These are phyloP conservation scores for Melanotaenia maccullochi DNA, from an alignment of 2,797 vertebrate species.

Conservation along the genomic window DNA sequence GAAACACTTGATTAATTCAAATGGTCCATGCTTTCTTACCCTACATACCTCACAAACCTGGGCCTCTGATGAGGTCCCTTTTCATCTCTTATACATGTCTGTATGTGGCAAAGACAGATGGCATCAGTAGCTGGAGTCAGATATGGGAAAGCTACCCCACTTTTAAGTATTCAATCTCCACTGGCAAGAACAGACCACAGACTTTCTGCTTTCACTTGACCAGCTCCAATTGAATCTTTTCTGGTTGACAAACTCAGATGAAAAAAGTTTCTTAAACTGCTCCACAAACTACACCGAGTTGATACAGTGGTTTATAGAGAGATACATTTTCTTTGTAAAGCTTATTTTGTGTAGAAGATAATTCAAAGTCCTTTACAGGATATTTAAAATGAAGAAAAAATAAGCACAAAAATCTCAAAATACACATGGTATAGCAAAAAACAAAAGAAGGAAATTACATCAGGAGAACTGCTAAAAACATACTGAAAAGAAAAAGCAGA, in stretches of 20 bases:
- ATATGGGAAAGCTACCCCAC: background rate
- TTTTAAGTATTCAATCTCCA: background rate
- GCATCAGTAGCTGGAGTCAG: background rate
- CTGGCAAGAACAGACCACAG: background rate
- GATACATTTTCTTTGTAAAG: background rate
- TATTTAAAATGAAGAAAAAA: no score
- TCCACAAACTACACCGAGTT: background rate
- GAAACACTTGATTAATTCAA: slow-evolving; percentile 2
- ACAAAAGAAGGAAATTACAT: background rate
- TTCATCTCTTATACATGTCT: slow-evolving; percentile 9
- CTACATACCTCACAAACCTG: slow-evolving; percentile 1
- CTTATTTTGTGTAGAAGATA: no score
- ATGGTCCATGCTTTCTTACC: slow-evolving; percentile 14
- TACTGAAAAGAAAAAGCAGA: no score
- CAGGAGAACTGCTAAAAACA: background rate
- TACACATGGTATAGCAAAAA: background rate
- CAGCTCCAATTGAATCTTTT: background rate
- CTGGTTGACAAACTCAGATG: background rate
- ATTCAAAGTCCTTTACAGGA: background rate
- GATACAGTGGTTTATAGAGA: background rate
- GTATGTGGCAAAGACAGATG: background rate
- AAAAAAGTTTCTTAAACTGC: background rate
- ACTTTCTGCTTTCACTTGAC: background rate
- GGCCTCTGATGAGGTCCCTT: slow-evolving; percentile 16
- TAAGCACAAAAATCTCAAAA: background rate